phyloP scores from a whole-genome alignment of 92 coral and sea anemone species.

The Pocillopora meandrina region DNA sequence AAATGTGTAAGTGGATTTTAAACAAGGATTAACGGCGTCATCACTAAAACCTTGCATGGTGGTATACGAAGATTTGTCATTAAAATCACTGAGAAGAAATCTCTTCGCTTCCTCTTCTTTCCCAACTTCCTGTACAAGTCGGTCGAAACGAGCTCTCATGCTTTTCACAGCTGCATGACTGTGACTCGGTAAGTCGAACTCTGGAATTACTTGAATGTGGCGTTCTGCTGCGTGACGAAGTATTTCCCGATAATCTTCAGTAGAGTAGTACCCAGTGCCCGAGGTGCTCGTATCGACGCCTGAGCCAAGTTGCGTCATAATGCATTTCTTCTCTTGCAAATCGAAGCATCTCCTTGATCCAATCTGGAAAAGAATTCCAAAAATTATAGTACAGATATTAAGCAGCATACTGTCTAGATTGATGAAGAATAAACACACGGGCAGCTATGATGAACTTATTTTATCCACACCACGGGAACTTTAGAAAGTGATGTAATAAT shows the following conservation, averaged over 20 bases:
- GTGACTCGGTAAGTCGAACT: slow-evolving; percentile 91
- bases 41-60: slow-evolving; percentile 68
- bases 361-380: slow-evolving; percentile 37
- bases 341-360: slow-evolving; percentile 91
- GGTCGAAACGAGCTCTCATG: slow-evolving; percentile 69
- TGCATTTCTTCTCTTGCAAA: slow-evolving; percentile 60
- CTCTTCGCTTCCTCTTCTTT: slow-evolving; percentile 29
- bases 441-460: neutral
- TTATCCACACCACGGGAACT: too few species aligned
- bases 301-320: slow-evolving; percentile 82
- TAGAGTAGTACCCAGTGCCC: slow-evolving; percentile 72
- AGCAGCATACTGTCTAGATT: too few species aligned
- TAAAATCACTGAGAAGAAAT: slow-evolving; percentile 63
- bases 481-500: too few species aligned
- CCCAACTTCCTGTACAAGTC: slow-evolving; percentile 25
- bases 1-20: slow-evolving; percentile 75
- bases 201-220: slow-evolving; percentile 82
- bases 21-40: slow-evolving; percentile 74
- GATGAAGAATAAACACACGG: neutral
- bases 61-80: slow-evolving; percentile 69
- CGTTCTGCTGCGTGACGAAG: slow-evolving; percentile 71
- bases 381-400: neutral
- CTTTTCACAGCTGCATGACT: slow-evolving; percentile 73
- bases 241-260: slow-evolving; percentile 75
- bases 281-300: slow-evolving; percentile 69